Evolutionary conservation across 2,797 vertebrate genomes (phyloP).

Genomic region (Enteromius treurensis): DNA sequence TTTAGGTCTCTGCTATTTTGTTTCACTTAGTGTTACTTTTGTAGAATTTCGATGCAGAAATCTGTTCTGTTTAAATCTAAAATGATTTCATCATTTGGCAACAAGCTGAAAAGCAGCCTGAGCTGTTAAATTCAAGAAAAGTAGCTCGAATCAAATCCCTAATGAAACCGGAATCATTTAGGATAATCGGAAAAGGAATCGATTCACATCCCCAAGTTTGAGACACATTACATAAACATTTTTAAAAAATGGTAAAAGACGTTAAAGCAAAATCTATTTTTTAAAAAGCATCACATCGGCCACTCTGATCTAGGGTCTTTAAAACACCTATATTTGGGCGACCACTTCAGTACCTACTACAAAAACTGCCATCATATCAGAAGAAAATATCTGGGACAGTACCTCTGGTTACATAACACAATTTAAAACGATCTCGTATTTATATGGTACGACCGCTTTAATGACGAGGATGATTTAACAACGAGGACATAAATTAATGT

Average conservation of each 20-base stretch:
- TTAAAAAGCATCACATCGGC: slow-evolving; percentile 26
- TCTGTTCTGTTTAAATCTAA: background rate
- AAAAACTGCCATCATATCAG: background rate
- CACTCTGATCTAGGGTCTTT: slow-evolving; percentile 25
- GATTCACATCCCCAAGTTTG: background rate
- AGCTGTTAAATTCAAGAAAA: background rate
- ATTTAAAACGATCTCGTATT: slow-evolving; percentile 3
- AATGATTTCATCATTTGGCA: background rate
- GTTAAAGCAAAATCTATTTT: background rate
- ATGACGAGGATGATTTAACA: background rate
- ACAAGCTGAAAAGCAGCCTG: background rate
- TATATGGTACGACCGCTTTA: background rate
- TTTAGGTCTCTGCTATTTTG: background rate
- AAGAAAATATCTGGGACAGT: slow-evolving; percentile 31
- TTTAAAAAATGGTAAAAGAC: background rate
- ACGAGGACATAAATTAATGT: slow-evolving; percentile 40
- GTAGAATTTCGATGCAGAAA: background rate
- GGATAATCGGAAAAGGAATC: background rate
- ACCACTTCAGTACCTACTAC: background rate
- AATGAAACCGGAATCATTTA: background rate
- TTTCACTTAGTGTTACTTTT: background rate
- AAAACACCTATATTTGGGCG: background rate
- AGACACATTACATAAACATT: background rate
- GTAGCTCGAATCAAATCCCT: background rate
- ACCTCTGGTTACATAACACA: slow-evolving; percentile 34